Evolutionary conservation across 2,888 invertebrate genomes (phyloP).

Genomic region (Acrocera orbiculus): DNA sequence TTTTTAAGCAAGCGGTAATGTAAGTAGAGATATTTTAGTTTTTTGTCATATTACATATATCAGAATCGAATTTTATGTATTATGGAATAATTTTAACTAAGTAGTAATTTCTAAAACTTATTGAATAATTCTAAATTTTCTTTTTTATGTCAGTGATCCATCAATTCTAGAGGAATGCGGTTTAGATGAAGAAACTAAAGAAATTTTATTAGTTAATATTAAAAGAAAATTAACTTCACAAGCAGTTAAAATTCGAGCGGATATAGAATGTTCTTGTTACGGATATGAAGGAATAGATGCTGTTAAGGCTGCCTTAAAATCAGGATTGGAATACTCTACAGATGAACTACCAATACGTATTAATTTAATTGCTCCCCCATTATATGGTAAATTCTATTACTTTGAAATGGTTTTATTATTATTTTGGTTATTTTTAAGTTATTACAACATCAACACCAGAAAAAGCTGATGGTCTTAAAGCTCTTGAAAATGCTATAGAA

Average conservation of each 20-base stretch:
- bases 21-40: too few relatives aligned
- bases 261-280: slow-evolving; percentile 86
- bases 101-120: too few relatives aligned
- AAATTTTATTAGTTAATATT: slow-evolving; percentile 83
- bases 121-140: not conserved
- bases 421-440: slow-evolving; percentile 33
- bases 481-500: slow-evolving; percentile 75
- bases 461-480: slow-evolving; percentile 79
- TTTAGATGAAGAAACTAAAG: slow-evolving; percentile 79
- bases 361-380: slow-evolving; percentile 94
- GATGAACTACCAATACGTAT: slow-evolving; percentile 94
- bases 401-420: not conserved
- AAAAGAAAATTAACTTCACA: slow-evolving; percentile 92
- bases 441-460: slow-evolving; percentile 98
- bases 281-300: slow-evolving; percentile 99
- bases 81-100: too few relatives aligned
- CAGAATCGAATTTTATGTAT: too few relatives aligned
- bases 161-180: slow-evolving; percentile 90
- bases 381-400: slow-evolving; percentile 47
- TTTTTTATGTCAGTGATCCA: slow-evolving; percentile 55
- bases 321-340: slow-evolving; percentile 80
- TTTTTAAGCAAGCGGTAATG: slow-evolving; percentile 96
- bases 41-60: too few relatives aligned
- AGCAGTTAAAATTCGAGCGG: slow-evolving; percentile 86
- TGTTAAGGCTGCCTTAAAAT: slow-evolving; percentile 78